Base-by-base conservation (phyloP, 2,113 vertebrate species). In the Ceyx cyanopectus region DNA sequence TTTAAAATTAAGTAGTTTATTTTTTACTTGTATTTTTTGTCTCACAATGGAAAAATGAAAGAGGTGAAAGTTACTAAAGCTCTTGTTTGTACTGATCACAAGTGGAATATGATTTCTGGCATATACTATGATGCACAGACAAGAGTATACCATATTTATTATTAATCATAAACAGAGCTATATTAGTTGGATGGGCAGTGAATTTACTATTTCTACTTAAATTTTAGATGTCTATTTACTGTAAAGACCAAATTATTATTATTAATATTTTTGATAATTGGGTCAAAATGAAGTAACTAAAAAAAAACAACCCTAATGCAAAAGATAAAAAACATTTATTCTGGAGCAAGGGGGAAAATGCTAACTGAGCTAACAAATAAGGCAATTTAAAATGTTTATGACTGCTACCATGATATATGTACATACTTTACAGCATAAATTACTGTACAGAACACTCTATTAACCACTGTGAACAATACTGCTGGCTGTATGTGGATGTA, bases 361-460 rank as follows among this genome's bases (percentile, higher is more conserved):
- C 80, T 83, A 90, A 73, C 27, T 0, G 21, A 69, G 77, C 86
- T 94, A 94, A 91, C 95, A 97, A 96, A 95, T 82, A 95, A 88
- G 94, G 85, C 86, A 92, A 50, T 96, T 95, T 81, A 85, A 96
- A 95, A 75, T 81, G 81, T 95, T 96, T 93, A 72, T 91, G 75
- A 67, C 45, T 77, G 90, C 86, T 96, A 92, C 68, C 4, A 14
- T 96, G 93, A 95, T 85, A 21, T 81, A 92, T 78, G 46, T 89
- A 95, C 86, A 97, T 94, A 97, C 87, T 96, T 95, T 97, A 96
- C 77, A 97, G 85, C 94, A 96, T 96, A 96, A 95, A 95, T 96
- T 81, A 95, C 89, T 93, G 50, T 89, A 96, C 92, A 96, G 91
- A 91, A 87, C 56, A 91, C 56, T 97, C 74, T 91, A 83, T 85